These are phyloP conservation scores for Euphysa ruthae DNA, from an alignment of 30 jellyfish, hydroid and myxozoan genomes.

Conservation along the genomic window DNA sequence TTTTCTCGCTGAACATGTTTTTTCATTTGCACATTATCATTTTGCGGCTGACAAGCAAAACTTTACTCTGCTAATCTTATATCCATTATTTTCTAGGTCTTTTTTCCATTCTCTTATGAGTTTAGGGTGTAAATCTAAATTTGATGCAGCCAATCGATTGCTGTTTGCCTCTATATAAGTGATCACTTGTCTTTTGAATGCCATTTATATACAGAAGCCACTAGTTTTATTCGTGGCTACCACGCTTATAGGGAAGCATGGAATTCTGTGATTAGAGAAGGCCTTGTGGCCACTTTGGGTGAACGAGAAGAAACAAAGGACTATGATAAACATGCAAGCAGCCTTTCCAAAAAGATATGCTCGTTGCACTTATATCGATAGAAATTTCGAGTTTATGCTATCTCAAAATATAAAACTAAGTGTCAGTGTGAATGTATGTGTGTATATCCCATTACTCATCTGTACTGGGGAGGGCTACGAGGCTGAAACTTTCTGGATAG, in stretches of 20 bases:
- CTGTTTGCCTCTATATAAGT: constrained; percentile 39
- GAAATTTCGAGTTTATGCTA: constrained; percentile 20
- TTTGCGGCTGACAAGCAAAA: constrained; percentile 22
- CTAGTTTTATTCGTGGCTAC: constrained; percentile 39
- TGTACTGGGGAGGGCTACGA: no score
- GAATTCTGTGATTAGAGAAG: constrained; percentile 35
- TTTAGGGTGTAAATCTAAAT: neutral
- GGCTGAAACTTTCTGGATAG: no score
- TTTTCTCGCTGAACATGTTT: neutral
- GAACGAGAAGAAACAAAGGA: constrained; percentile 39
- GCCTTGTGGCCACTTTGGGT: constrained; percentile 32
- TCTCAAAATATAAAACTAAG: no score
- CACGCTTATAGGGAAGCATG: constrained; percentile 24
- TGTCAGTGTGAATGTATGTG: no score
- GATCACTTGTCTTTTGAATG: constrained; percentile 28
- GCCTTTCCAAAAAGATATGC: constrained; percentile 30
- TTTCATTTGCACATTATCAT: neutral
- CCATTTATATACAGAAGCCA: constrained; percentile 38
- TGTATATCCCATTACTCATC: no score
- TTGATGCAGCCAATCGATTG: constrained; percentile 42
- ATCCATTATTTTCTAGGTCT: constrained; percentile 21
- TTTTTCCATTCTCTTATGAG: constrained; percentile 18
- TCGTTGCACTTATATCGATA: constrained; percentile 23
- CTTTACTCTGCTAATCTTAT: constrained; percentile 6
- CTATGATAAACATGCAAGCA: constrained; percentile 32